Base-by-base conservation (phyloP, 2,888 invertebrate species). In the Troilus luridus region DNA sequence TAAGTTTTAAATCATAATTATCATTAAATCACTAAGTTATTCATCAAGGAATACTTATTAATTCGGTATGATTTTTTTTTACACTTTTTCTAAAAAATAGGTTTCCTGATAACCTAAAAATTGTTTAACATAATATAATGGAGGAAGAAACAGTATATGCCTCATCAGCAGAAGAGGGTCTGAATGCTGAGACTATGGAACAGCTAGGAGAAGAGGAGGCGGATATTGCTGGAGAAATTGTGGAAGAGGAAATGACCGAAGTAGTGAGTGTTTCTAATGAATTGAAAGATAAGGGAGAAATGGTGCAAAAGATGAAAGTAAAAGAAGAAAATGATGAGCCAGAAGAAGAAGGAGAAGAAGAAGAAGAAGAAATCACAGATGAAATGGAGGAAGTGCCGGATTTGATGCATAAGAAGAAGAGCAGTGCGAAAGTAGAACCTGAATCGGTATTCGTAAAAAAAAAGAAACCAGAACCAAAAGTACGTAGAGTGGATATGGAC, bases 381-480 rank as follows among this genome's bases (percentile, higher is more conserved):
- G 54, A 54, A 81, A 54, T 54, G 56, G 56, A 85, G n/a, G 85
- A 85, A 12, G 2, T 41, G 41, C 41, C 41, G 54, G 3, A 21
- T 1, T 6, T 85, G 21, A 14, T 5, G 12, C 56, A 2, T 3
- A 14, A 5, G 85, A 19, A 17, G n/a, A 56, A 85, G n/a, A 12
- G 9, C 3, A 56, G 56, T 7, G 56, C 21, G 8, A 54, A 17
- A 7, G 41, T 27, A 19, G 54, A 54, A 54, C 10, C 12, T 9
- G 56, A 58, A 58, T n/a, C n/a, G 12, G 85, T n/a, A 85, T 85
- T n/a, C 21, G 21, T 54, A 85, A 54, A 58, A 85, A 54, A 85
- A 85, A 85, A 85, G 56, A 58, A 85, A 21, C 21, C 56, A 19
- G 85, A 56, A 56, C n/a, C 85, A n/a, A 85, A 85, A 85, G n/a